Base-by-base conservation (phyloP, 1,140 invertebrate genomes). In the Cepaea nemoralis region DNA sequence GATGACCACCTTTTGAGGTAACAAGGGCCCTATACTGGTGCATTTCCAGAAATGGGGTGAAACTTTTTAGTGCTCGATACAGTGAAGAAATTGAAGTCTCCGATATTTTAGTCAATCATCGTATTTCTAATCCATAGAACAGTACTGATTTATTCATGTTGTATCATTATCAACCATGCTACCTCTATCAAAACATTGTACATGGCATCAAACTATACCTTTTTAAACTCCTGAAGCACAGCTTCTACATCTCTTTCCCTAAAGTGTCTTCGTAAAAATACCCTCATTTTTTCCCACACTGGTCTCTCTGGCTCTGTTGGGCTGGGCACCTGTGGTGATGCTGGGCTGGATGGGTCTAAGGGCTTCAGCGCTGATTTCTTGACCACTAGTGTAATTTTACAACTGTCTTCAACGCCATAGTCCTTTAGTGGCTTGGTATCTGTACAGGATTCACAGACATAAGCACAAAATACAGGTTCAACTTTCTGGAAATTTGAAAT, bases 171-270 rank as follows among this genome's bases (percentile, higher is more conserved):
- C n/a, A n/a, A n/a, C n/a, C n/a, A n/a, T n/a, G n/a, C n/a, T n/a
- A n/a, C n/a, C n/a, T n/a, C n/a, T n/a, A n/a, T n/a, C n/a, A n/a
- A n/a, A n/a, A n/a, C n/a, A n/a, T n/a, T n/a, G n/a, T n/a, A n/a
- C n/a, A n/a, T n/a, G 42, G 16, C n/a, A 0, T 27, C 48, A 50
- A n/a, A 48, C 39, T 66, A 37, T 86, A 91, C 91, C 86, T 89
- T 90, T 83, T 87, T 86, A 82, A 91, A 91, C 82, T 90, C 88
- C 67, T 83, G 84, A 42, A 91, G 77, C n/a, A 91, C 88, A 82
- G 89, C 89, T 27, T 86, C 84, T 37, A 89, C 88, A 88, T 91
- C 90, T 73, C 80, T 80, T 75, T 86, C 85, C 37, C 85, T 86
- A 82, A 90, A 91, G 85, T 91, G 89, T 83, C 90, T 87, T 75